These are phyloP conservation scores for Ormyrus thymus DNA, from an alignment of 2,888 invertebrate species.

Conservation along the genomic window DNA sequence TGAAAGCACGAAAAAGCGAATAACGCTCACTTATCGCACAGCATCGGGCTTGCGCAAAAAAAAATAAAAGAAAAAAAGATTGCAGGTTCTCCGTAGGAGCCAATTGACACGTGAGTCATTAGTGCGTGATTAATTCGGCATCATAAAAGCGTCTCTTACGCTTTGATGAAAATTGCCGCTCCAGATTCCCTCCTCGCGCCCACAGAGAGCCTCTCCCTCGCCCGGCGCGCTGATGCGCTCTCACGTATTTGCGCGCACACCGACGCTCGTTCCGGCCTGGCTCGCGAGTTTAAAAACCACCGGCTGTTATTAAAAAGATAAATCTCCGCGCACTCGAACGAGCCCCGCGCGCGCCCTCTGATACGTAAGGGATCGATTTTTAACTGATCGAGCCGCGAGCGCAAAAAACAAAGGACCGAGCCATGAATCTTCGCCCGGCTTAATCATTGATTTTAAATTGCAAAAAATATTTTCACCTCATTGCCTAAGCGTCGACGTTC, in stretches of 20 bases:
- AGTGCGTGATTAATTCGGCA: conserved; percentile 15
- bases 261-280: conserved; percentile 18
- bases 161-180: conserved; percentile 37
- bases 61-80: no score
- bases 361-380: conserved; percentile 21
- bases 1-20: no score
- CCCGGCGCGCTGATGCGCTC: neutral
- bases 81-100: no score
- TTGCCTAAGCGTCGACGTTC: no score
- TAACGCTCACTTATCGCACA: no score
- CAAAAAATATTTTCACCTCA: no score
- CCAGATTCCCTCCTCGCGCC: conserved; percentile 7
- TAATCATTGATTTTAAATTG: neutral
- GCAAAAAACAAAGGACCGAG: no score
- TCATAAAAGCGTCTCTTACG: conserved; percentile 14
- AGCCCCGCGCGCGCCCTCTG: neutral
- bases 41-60: no score
- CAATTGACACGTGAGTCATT: conserved; percentile 2
- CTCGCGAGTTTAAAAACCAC: conserved; percentile 14
- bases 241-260: no score
- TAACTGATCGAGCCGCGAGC: neutral
- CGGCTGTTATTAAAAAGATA: conserved; percentile 42
- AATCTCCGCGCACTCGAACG: conserved; percentile 22
- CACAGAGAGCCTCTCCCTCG: neutral
- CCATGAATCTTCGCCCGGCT: neutral